These are phyloP conservation scores for Diglossa brunneiventris DNA, from an alignment of 2,113 vertebrate species.

Conservation along the genomic window DNA sequence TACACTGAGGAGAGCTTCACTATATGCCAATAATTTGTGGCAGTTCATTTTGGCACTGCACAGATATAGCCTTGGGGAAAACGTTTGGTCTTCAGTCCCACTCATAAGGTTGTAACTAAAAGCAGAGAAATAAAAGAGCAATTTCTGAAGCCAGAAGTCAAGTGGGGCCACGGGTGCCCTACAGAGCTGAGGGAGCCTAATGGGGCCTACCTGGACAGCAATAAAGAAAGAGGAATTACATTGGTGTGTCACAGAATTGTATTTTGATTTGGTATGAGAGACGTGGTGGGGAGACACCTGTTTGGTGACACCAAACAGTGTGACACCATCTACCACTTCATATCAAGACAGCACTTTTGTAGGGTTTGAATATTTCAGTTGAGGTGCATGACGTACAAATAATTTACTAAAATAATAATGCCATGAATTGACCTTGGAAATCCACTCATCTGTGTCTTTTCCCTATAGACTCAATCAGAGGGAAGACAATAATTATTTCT, in stretches of 20 bases:
- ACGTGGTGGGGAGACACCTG: fast-evolving
- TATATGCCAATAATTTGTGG: not conserved
- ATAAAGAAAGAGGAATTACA: not conserved
- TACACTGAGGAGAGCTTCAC: not conserved
- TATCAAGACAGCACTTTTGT: not conserved
- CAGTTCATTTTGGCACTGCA: not conserved
- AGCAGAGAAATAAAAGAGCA: not conserved
- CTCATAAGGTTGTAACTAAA: not conserved
- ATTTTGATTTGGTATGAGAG: not conserved
- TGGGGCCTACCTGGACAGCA: not conserved
- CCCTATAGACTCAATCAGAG: not conserved
- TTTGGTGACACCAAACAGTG: not conserved
- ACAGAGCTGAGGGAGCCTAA: not conserved
- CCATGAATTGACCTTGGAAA: not conserved
- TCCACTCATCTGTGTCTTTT: not conserved
- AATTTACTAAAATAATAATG: not conserved
- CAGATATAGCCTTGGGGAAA: not conserved
- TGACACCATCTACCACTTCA: not conserved
- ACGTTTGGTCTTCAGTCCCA: not conserved
- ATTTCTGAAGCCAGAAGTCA: not conserved
- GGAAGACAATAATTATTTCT: not conserved
- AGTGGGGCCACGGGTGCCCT: not conserved
- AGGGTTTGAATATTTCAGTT: not conserved
- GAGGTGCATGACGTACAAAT: fast-evolving
- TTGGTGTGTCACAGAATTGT: not conserved